phyloP scores from a whole-genome alignment of 2,797 vertebrate genomes.

The Protosalanx chinensis region DNA sequence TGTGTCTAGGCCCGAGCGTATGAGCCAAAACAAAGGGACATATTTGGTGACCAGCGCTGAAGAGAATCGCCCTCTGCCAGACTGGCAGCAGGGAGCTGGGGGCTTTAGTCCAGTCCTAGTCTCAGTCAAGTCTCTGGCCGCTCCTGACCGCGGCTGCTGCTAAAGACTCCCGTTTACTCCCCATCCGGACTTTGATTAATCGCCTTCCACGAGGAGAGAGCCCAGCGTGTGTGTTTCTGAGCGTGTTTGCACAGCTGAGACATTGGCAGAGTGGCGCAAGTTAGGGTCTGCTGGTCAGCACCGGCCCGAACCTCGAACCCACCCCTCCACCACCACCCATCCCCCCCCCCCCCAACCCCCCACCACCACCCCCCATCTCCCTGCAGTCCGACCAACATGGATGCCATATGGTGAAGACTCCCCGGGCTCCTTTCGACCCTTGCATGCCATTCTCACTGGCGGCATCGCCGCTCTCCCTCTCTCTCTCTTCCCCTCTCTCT shows the following conservation, averaged over 20 bases:
- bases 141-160: neutral
- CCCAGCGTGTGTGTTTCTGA: conserved; percentile 44
- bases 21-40: too few relatives aligned
- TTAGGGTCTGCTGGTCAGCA: conserved; percentile 42
- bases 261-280: neutral
- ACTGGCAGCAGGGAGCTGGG: neutral
- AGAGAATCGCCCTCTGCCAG: conserved; percentile 35
- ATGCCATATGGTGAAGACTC: neutral
- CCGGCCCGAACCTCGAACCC: too few relatives aligned
- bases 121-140: neutral
- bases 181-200: conserved; percentile 50
- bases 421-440: neutral
- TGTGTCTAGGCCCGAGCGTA: neutral
- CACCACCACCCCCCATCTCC: neutral
- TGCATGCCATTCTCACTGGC: neutral
- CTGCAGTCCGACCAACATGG: neutral
- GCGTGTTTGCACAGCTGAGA: conserved; percentile 45
- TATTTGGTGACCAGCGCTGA: conserved; percentile 31
- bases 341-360: neutral
- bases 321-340: too few relatives aligned
- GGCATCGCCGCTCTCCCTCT: too few relatives aligned
- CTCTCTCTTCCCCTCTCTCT: too few relatives aligned
- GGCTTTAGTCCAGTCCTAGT: neutral
- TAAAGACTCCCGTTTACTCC: conserved; percentile 9
- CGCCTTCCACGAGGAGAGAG: conserved; percentile 44